Conservation (phyloP, 2,888 invertebrate genomes). For the Coenonympha arcania region DNA sequence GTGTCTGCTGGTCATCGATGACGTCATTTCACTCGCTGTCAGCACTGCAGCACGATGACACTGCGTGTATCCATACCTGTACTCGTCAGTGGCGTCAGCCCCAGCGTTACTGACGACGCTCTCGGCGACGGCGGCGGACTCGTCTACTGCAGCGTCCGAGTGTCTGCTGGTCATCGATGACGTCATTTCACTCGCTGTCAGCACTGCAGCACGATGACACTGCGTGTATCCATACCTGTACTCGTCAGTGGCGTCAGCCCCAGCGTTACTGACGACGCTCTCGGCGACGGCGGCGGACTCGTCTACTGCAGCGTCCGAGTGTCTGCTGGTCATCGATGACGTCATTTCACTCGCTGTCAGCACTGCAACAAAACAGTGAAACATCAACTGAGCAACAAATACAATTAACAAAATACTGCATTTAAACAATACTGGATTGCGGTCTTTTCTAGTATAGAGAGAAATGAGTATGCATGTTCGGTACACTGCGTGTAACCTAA, state of each 20-base stretch:
- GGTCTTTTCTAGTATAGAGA: too few relatives aligned
- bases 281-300: conserved; percentile 25
- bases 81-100: conserved; percentile 27
- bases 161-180: conserved; percentile 44
- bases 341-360: conserved; percentile 51
- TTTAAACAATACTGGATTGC: too few relatives aligned
- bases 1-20: conserved; percentile 44
- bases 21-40: conserved; percentile 48
- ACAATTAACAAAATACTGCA: too few relatives aligned
- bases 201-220: conserved; percentile 37
- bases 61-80: conserved; percentile 25
- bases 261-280: conserved; percentile 24
- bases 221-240: conserved; percentile 26
- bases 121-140: conserved; percentile 24
- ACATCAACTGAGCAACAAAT: neutral
- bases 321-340: conserved; percentile 43
- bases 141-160: conserved; percentile 35
- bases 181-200: conserved; percentile 51
- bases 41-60: conserved; percentile 41
- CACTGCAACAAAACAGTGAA: conserved; percentile 31
- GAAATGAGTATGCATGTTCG: too few relatives aligned
- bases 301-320: conserved; percentile 36
- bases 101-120: conserved; percentile 24
- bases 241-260: conserved; percentile 26
- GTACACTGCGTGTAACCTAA: too few relatives aligned